Conservation (phyloP, 1,140 invertebrate species). For the Pentalonia nigronervosa region DNA sequence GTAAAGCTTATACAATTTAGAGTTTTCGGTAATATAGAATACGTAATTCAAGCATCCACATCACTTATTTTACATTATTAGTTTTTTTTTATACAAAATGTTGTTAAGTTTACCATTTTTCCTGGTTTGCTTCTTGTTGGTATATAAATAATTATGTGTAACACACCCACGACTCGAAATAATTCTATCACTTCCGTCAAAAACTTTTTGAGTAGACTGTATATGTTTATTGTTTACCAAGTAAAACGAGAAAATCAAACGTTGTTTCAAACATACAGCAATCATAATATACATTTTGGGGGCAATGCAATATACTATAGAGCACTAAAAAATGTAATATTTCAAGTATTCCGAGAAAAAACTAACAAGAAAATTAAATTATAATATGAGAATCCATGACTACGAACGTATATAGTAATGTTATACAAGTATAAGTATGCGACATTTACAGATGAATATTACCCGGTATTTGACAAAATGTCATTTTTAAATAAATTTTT, state of each 20-base stretch:
- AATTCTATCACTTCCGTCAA: background rate
- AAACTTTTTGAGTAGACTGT: background rate
- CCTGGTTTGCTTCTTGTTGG: background rate
- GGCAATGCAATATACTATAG: background rate
- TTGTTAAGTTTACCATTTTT: background rate
- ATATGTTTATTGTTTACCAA: conserved; percentile 3
- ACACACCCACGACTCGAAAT: background rate
- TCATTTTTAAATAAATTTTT: background rate
- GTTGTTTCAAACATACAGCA: background rate
- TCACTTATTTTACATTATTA: background rate
- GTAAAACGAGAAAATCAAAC: background rate
- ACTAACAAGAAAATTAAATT: background rate
- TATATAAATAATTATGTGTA: background rate
- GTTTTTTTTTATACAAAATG: background rate
- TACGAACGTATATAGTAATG: background rate
- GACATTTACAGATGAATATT: background rate
- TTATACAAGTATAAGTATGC: background rate
- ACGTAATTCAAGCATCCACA: background rate
- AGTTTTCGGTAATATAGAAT: background rate
- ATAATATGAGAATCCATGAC: background rate
- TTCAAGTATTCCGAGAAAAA: background rate
- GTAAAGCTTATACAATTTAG: background rate
- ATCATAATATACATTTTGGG: background rate
- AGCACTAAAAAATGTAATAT: background rate
- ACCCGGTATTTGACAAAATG: background rate